These are phyloP conservation scores for Drosophila ananassae DNA, from an alignment of 1,140 invertebrate species.

Conservation along the genomic window DNA sequence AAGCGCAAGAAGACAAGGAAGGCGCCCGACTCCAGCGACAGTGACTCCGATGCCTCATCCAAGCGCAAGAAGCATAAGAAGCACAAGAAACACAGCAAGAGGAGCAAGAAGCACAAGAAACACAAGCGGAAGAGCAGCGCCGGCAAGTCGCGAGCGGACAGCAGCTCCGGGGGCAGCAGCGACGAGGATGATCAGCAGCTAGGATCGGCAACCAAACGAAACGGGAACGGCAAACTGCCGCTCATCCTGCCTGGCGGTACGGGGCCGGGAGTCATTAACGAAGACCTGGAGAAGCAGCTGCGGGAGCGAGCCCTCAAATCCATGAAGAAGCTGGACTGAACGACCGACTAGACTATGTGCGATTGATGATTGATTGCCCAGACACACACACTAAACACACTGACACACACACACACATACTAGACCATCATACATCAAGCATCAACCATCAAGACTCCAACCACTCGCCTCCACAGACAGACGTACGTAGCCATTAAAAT, in stretches of 20 bases:
- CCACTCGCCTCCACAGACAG: conserved; percentile 28
- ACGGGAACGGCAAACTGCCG: conserved; percentile 64
- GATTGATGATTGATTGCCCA: conserved; percentile 21
- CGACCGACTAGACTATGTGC: conserved; percentile 34
- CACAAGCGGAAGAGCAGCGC: conserved; percentile 85
- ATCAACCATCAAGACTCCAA: conserved; percentile 5
- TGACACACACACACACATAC: conserved; percentile 12
- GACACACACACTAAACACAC: conserved; percentile 2
- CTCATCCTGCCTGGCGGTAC: conserved; percentile 86
- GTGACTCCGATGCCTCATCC: conserved; percentile 86
- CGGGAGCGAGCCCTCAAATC: conserved; percentile 92
- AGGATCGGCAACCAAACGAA: conserved; percentile 73
- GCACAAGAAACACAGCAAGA: conserved; percentile 89
- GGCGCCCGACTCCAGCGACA: conserved; percentile 85
- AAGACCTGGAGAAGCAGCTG: conserved; percentile 93
- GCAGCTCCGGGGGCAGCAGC: conserved; percentile 86
- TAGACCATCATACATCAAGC: neutral
- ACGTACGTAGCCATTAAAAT: conserved; percentile 72
- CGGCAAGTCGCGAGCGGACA: conserved; percentile 85
- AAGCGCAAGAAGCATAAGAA: conserved; percentile 88
- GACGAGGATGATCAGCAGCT: conserved; percentile 83
- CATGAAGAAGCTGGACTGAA: conserved; percentile 85
- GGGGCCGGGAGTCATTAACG: conserved; percentile 87
- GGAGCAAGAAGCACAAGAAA: conserved; percentile 88
- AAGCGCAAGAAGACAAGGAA: conserved; percentile 84